These are phyloP conservation scores for Eupithecia centaureata DNA, from an alignment of 2,888 invertebrate species.

Conservation along the genomic window DNA sequence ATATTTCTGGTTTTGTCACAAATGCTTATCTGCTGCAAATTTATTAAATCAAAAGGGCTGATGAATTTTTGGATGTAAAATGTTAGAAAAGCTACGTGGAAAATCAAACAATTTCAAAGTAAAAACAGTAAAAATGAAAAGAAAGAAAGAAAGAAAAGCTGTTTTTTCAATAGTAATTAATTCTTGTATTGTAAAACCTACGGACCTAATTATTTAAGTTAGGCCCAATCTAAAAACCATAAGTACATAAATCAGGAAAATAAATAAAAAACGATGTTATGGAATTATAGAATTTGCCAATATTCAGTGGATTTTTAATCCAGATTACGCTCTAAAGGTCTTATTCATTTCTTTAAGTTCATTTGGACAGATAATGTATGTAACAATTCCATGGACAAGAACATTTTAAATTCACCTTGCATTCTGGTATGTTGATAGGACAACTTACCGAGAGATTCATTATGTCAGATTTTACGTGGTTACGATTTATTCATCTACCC, in stretches of 20 bases:
- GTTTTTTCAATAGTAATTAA: too few species aligned
- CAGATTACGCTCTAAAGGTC: not conserved
- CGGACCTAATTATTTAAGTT: too few species aligned
- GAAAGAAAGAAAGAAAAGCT: too few species aligned
- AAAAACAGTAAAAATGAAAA: too few species aligned
- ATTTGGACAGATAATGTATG: not conserved
- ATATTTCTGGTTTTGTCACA: not conserved
- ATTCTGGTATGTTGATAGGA: not conserved
- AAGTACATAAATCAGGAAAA: not conserved
- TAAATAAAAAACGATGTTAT: not conserved
- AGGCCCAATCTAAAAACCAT: too few species aligned
- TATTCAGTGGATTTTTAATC: not conserved
- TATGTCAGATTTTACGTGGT: not conserved
- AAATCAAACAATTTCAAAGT: too few species aligned
- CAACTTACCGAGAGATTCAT: not conserved
- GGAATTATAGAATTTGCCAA: not conserved
- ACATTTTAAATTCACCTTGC: not conserved
- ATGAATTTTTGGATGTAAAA: not conserved
- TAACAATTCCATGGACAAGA: not conserved
- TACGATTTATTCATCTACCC: not conserved
- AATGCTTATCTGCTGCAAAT: not conserved
- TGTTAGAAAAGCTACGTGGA: not conserved
- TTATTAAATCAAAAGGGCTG: not conserved
- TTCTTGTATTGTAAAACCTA: too few species aligned
- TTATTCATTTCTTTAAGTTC: not conserved